Evolutionary conservation across 1,140 invertebrate species (phyloP), one percentile per base, ranked within the genome.

Genomic region (Cydia splendana): DNA sequence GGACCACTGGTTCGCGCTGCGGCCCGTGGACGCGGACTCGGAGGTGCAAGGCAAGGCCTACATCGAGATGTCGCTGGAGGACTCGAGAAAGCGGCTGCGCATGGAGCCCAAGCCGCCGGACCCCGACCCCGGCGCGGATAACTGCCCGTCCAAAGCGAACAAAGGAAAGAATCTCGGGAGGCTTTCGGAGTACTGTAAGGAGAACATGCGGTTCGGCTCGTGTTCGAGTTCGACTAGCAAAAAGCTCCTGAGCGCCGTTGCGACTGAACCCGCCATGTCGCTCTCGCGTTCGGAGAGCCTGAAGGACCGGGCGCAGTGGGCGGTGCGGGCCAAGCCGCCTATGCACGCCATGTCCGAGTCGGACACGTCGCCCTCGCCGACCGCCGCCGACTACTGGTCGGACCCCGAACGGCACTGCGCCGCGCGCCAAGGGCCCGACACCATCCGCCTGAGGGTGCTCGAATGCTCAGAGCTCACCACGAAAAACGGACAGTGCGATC

Each of bases 1-100:
- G 86, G 98, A 98, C 87, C 97, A 98, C 87, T 98, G 98, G 98
- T 98, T 98, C 89, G 95, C 96, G 28, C 94, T 98, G 82, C 94
- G 95, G 79, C 95, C 96, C 24, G 96, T 98, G 38, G 97, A 98
- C 91, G 96, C 96, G 2, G 97, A 98, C 88, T 96, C 96, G 4
- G 97, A 98, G 93, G 97, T 98, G 28, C 97, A 98, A 94, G 97
- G 96, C 69, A 96, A 97, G 93, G 96, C 95, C 51, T 96, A 97
- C 83, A 95, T 97, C 77, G 96, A 96, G 84, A 94, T 97, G 67
- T 92, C 89, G 15, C 85, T 91, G 67, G 88, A 93, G 76, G 90
- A 90, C 57, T 90, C 90, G 20, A 88, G 88, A 76, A 92, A 92
- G 78, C 84, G 90, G 57, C 81, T 92, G 71, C 86, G 89, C 65